Evolutionary conservation across 2,888 invertebrate species (phyloP).

Genomic region (Brachylomia viminalis): DNA sequence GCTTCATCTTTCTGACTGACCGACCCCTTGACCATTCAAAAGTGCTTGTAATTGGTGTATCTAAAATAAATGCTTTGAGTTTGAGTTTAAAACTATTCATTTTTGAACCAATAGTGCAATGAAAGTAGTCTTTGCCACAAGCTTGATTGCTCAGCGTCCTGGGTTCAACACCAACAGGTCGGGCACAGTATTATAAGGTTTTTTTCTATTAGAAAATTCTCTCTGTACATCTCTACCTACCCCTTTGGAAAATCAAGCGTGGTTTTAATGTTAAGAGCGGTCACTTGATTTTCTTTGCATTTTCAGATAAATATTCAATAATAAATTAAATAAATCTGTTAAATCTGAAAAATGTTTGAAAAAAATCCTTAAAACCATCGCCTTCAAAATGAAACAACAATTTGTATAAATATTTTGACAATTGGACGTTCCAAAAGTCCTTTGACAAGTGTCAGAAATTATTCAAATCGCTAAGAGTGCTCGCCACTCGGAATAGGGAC

Average conservation of each 20-base stretch:
- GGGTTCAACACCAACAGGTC: background rate
- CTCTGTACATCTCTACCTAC: background rate
- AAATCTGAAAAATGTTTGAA: background rate
- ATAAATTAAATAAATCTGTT: too few species aligned
- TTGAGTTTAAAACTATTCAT: background rate
- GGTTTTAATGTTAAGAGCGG: background rate
- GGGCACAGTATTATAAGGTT: background rate
- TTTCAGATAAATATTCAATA: background rate
- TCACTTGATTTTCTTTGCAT: background rate
- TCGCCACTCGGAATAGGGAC: slow-evolving; percentile 40
- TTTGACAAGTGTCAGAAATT: slow-evolving; percentile 64
- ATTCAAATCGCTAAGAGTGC: slow-evolving; percentile 63
- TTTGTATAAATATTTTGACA: slow-evolving; percentile 51
- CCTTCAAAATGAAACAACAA: slow-evolving; percentile 21
- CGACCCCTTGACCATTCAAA: too few species aligned
- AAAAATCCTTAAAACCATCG: background rate
- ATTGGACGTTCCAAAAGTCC: slow-evolving; percentile 47
- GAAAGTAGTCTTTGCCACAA: background rate
- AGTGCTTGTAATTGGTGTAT: too few species aligned
- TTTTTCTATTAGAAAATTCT: background rate
- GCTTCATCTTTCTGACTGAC: too few species aligned
- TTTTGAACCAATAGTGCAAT: background rate
- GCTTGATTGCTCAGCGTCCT: background rate
- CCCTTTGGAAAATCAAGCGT: background rate
- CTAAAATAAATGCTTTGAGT: too few species aligned